phyloP scores from a whole-genome alignment of 2,113 vertebrate genomes.

The Atrichornis clamosus region DNA sequence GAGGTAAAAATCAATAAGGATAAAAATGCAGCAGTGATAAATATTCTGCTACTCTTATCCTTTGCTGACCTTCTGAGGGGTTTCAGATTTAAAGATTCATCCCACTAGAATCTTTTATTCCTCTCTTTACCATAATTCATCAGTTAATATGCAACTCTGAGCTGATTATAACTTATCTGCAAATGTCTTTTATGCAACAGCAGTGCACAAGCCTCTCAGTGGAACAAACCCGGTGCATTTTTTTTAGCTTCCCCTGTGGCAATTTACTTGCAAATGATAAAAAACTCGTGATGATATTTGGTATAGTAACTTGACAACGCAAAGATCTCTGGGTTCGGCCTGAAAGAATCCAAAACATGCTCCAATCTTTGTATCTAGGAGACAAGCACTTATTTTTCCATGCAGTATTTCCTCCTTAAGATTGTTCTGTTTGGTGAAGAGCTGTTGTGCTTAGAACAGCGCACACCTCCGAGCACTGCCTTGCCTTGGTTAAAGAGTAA shows the following conservation, averaged over 20 bases:
- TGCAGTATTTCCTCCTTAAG: conserved; percentile 57
- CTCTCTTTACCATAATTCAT: conserved; percentile 47
- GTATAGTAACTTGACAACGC: conserved; percentile 22
- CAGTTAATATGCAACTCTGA: conserved; percentile 63
- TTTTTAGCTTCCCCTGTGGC: background rate
- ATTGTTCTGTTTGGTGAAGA: conserved; percentile 50
- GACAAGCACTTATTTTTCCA: conserved; percentile 56
- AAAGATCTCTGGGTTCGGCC: conserved; percentile 44
- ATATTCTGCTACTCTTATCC: conserved; percentile 49
- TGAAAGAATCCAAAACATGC: conserved; percentile 54
- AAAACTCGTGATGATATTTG: conserved; percentile 22
- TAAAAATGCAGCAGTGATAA: conserved; percentile 61
- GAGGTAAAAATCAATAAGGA: conserved; percentile 50
- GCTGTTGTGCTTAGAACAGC: background rate
- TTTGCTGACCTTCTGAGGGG: conserved; percentile 48
- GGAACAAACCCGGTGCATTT: background rate
- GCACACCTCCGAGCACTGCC: conserved; percentile 14
- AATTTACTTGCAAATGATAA: background rate
- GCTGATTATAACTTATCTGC: conserved; percentile 62
- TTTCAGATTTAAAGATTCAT: conserved; percentile 58
- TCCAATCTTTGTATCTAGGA: conserved; percentile 47
- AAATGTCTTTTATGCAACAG: conserved; percentile 44
- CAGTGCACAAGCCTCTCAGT: background rate
- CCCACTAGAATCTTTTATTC: conserved; percentile 36
- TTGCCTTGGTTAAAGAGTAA: conserved; percentile 58